Conservation (phyloP, 2,113 vertebrate genomes). For the Irena cyanogastra region DNA sequence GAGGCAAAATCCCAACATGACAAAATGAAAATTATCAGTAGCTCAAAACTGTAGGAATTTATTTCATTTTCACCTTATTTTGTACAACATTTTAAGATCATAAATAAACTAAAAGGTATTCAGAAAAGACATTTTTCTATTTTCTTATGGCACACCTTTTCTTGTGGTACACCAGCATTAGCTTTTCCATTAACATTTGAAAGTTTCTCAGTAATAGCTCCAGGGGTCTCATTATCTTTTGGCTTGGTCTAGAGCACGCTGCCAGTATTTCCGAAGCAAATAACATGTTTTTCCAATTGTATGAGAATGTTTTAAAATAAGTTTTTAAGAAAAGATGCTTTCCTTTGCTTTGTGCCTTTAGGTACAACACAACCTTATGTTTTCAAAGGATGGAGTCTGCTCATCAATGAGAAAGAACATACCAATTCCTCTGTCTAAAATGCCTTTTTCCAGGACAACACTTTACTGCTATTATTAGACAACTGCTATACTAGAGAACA, state of each 20-base stretch:
- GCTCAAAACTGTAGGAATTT: neutral
- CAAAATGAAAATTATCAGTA: neutral
- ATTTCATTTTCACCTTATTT: neutral
- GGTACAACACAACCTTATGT: neutral
- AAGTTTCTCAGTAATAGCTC: slow-evolving; percentile 11
- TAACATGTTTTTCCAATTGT: neutral
- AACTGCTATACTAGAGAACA: neutral
- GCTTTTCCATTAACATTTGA: neutral
- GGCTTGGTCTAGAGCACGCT: neutral
- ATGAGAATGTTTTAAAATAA: neutral
- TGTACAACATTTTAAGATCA: neutral
- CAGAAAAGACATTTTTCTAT: neutral
- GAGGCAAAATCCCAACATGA: neutral
- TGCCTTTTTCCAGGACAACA: neutral
- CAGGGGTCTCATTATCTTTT: slow-evolving; percentile 14
- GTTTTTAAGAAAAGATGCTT: neutral
- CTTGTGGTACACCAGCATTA: neutral
- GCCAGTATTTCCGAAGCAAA: neutral
- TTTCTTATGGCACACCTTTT: neutral
- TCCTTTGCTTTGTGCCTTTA: neutral
- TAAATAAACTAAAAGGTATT: neutral
- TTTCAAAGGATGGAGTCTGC: neutral
- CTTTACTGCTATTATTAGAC: neutral
- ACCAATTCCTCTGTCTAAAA: neutral
- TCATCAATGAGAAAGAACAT: neutral